These are phyloP conservation scores for Hippocampus mohnikei DNA, from an alignment of 2,113 vertebrate genomes.

Conservation along the genomic window DNA sequence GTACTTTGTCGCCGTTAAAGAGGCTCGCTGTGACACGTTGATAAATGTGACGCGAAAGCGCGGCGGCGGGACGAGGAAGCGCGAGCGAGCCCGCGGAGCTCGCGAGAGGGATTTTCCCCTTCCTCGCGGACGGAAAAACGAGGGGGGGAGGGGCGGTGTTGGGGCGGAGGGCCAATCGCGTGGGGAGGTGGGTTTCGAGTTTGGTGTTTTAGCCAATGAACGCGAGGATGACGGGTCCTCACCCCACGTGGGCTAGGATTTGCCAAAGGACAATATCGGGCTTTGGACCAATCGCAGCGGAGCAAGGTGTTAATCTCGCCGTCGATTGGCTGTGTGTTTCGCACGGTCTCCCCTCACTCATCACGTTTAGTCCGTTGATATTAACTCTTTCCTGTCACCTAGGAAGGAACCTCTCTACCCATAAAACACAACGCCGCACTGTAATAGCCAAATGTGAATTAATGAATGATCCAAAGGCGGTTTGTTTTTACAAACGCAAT, in stretches of 20 bases:
- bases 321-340: slow-evolving; percentile 69
- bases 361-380: slow-evolving; percentile 56
- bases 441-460: slow-evolving; percentile 67
- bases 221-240: background rate
- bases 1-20: slow-evolving; percentile 52
- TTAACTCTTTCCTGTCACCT: slow-evolving; percentile 74
- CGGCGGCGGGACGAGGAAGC: slow-evolving; percentile 48
- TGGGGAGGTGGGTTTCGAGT: slow-evolving; percentile 22
- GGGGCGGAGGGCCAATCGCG: slow-evolving; percentile 58
- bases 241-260: slow-evolving; percentile 71
- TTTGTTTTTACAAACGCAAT: slow-evolving; percentile 66
- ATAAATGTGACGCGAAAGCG: slow-evolving; percentile 53
- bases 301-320: slow-evolving; percentile 68
- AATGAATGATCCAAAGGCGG: slow-evolving; percentile 67
- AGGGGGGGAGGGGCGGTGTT: slow-evolving; percentile 24
- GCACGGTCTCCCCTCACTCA: slow-evolving; percentile 66
- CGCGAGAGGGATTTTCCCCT: slow-evolving; percentile 66
- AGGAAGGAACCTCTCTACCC: slow-evolving; percentile 40
- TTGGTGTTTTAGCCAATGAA: slow-evolving; percentile 45
- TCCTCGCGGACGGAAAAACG: slow-evolving; percentile 69
- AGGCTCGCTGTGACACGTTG: slow-evolving; percentile 60
- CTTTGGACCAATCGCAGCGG: slow-evolving; percentile 61
- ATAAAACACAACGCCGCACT: slow-evolving; percentile 58
- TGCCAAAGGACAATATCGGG: slow-evolving; percentile 39
- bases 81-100: slow-evolving; percentile 11